Evolutionary conservation across 2,797 vertebrate genomes (phyloP), one percentile per base, ranked within the genome.

Genomic region (Pogonophryne albipinna): DNA sequence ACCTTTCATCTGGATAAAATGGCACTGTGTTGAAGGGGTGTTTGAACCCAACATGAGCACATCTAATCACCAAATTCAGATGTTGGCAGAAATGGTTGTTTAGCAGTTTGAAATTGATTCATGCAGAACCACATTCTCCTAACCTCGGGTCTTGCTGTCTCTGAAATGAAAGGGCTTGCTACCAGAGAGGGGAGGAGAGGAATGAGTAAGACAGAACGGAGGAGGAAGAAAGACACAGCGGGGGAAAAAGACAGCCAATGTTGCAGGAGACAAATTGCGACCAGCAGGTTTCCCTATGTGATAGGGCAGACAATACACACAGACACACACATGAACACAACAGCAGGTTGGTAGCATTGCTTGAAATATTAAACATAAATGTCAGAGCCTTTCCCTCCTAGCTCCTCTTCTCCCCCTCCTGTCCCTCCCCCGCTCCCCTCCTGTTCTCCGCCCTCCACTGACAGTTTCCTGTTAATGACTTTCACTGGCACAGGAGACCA

Each of bases 401-500:
- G 51, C 67, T 58, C 64, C 63, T 71, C 65, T 50, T 67, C 50
- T 46, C 19, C 12, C 27, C 53, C 60, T 71, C 56, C 49, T 53
- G 42, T 31, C 56, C 38, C 67, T 68, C 41, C 67, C 60, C 20
- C 20, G 63, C 56, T 51, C 17, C 15, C 49, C 57, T 66, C 19
- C 52, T 66, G 55, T 74, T 55, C 66, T 74, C 82, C 63, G 8
- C 73, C 74, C 71, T 80, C 69, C 69, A 63, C 79, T 76, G 87
- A 82, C 90, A 91, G 84, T 71, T 88, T 89, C 74, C 86, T 76
- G 84, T 82, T 89, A 89, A 90, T 87, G 86, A 90, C 78, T 89
- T 90, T 83, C 74, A 85, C 76, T 87, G 78, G 77, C 77, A 80
- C 75, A 71, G 70, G 76, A 80, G 71, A 87, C 84, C 78, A 74